A percentile compares a stretch with the other conserved stretches of the same genome.
Evolutionary conservation across 2,113 vertebrate genomes (phyloP).

Genomic region (Meleagris gallopavo): DNA sequence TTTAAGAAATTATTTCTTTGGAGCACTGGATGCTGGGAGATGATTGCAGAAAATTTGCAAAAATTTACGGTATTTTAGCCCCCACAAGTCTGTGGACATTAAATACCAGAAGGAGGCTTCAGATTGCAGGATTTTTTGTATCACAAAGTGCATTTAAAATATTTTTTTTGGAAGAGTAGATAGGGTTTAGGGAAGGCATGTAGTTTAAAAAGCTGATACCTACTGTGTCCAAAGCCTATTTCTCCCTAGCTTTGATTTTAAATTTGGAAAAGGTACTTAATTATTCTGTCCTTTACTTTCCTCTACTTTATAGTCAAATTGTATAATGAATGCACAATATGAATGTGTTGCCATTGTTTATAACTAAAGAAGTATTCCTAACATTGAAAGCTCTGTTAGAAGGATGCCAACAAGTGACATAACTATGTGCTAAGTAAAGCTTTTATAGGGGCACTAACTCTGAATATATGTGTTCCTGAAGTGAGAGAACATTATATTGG

Average conservation of each 20-base stretch:
- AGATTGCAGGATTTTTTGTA: not conserved
- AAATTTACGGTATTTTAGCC: not conserved
- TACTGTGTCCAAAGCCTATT: not conserved
- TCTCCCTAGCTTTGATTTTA: not conserved
- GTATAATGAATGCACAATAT: not conserved
- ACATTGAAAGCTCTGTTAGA: not conserved
- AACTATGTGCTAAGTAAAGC: not conserved
- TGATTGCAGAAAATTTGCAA: not conserved
- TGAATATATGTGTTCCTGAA: not conserved
- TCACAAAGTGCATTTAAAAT: not conserved
- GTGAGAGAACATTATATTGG: not conserved
- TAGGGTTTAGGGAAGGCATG: not conserved
- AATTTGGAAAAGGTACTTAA: not conserved
- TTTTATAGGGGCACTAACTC: not conserved
- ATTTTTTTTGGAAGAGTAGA: not conserved
- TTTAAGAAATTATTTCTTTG: not conserved
- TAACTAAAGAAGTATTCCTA: not conserved
- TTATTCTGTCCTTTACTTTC: slow-evolving; percentile 1
- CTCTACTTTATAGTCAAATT: not conserved
- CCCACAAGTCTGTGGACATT: not conserved
- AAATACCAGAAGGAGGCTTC: not conserved
- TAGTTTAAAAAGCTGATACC: not conserved
- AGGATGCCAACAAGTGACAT: not conserved
- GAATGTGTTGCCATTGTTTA: not conserved
- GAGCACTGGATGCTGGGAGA: not conserved